Evolutionary conservation across 1,140 invertebrate genomes (phyloP), one percentile per base, ranked within the genome.

Genomic region (Drosophila orena): DNA sequence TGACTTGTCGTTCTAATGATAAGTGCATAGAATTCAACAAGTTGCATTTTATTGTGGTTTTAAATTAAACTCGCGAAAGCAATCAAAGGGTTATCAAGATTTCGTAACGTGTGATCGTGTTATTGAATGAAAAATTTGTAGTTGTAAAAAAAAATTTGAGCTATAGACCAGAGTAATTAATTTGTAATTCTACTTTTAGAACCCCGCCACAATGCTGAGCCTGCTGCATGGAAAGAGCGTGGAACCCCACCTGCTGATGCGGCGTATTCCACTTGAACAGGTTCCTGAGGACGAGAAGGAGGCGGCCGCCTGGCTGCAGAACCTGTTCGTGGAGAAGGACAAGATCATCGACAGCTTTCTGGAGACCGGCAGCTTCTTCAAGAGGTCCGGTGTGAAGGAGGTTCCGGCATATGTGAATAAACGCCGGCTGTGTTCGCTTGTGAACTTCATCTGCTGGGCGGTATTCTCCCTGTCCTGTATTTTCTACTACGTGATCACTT

Each of bases 361-460:
- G 30, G 94, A 96, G 81, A 97, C 96, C n/a, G 96, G 96, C 20
- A 96, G 96, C 92, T 97, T 96, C 92, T 97, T 97, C 83, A 92
- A 94, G 49, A 94, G 95, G 12, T 97, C 96, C 15, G 96, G 96
- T 4, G 93, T 97, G 4, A 92, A 94, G 89, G 93, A 94, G 91
- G 91, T 95, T 35, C 93, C 95, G 50, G 91, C 92, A 8, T 94
- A 95, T 62, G 91, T 91, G 61, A 46, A 95, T 15, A 91, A 93
- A 2, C 94, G 94, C 15, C 93, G 96, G 53, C 92, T 94, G 24
- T 96, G 94, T 90, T 95, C 96, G 1, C 84, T 97, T 8, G 42
- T 97, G 1, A 97, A 97, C 91, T 95, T 95, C 20, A 84, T 94
- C 2, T 93, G 94, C 60, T 98, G 97, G 97, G 94, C 94, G 1